These are phyloP conservation scores for Penelope pileata DNA, from an alignment of 2,113 vertebrate species.

Conservation along the genomic window DNA sequence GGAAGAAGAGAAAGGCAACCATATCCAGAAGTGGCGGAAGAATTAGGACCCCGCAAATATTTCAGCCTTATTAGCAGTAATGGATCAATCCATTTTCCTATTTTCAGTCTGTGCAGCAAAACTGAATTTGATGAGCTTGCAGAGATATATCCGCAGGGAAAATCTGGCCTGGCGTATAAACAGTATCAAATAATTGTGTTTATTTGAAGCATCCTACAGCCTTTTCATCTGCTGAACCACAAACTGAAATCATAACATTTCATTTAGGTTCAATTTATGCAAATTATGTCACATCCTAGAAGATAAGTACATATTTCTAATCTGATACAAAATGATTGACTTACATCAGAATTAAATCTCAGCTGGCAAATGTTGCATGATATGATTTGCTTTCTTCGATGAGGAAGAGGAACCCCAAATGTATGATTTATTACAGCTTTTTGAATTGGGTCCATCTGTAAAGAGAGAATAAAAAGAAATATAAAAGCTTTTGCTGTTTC, in stretches of 20 bases:
- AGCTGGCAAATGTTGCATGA: conserved; percentile 95
- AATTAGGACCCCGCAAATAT: background rate
- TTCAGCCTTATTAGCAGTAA: background rate
- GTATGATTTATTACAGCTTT: conserved; percentile 98
- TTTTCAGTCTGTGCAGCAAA: background rate
- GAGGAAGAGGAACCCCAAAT: conserved; percentile 87
- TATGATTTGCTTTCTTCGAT: conserved; percentile 91
- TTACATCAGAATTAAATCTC: conserved; percentile 99
- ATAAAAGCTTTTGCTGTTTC: conserved; percentile 78
- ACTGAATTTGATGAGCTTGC: background rate
- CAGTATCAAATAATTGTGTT: background rate
- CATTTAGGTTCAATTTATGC: conserved; percentile 34
- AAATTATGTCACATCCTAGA: conserved; percentile 37
- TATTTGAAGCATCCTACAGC: conserved; percentile 23
- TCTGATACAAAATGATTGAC: conserved; percentile 71
- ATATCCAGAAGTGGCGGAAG: background rate
- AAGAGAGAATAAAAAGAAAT: conserved; percentile 76
- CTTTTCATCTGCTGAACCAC: conserved; percentile 15
- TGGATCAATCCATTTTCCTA: background rate
- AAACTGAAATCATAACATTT: conserved; percentile 8
- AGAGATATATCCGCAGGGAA: background rate
- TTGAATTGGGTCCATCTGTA: conserved; percentile 97
- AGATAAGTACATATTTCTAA: conserved; percentile 55
- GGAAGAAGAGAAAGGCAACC: background rate
- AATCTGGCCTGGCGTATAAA: background rate